These are phyloP conservation scores for Tipula unca DNA, from an alignment of 2,888 invertebrate genomes.

Conservation along the genomic window DNA sequence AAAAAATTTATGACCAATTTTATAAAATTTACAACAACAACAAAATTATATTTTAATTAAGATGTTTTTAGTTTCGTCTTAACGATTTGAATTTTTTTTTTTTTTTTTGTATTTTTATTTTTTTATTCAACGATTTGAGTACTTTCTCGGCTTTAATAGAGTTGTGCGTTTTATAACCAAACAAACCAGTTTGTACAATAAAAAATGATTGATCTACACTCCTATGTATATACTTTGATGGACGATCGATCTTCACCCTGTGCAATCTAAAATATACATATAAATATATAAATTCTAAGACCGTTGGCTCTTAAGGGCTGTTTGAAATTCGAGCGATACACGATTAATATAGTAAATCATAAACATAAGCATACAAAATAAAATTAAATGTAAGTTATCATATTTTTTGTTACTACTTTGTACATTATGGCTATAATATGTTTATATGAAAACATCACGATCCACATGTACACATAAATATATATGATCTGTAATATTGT, in stretches of 20 bases:
- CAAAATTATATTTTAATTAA: background rate
- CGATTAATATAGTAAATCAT: too few relatives aligned
- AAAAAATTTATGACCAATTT: background rate
- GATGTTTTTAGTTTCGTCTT: background rate
- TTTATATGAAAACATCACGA: too few relatives aligned
- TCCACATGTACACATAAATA: too few relatives aligned
- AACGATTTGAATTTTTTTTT: background rate
- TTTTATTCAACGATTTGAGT: background rate
- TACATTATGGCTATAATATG: too few relatives aligned
- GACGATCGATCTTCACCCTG: background rate
- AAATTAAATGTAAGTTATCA: too few relatives aligned
- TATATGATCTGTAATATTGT: too few relatives aligned
- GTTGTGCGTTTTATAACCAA: background rate
- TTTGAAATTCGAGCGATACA: too few relatives aligned
- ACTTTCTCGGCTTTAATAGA: background rate
- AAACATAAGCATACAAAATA: too few relatives aligned
- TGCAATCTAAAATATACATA: too few relatives aligned
- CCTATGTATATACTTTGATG: background rate
- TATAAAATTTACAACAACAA: background rate
- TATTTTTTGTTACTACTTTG: too few relatives aligned
- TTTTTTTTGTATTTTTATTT: background rate
- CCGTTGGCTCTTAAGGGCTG: too few relatives aligned
- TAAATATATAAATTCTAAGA: too few relatives aligned
- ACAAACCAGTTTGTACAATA: background rate
- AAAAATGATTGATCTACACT: background rate